phyloP scores from a whole-genome alignment of 2,888 invertebrate genomes.

The Nasonia oneida region DNA sequence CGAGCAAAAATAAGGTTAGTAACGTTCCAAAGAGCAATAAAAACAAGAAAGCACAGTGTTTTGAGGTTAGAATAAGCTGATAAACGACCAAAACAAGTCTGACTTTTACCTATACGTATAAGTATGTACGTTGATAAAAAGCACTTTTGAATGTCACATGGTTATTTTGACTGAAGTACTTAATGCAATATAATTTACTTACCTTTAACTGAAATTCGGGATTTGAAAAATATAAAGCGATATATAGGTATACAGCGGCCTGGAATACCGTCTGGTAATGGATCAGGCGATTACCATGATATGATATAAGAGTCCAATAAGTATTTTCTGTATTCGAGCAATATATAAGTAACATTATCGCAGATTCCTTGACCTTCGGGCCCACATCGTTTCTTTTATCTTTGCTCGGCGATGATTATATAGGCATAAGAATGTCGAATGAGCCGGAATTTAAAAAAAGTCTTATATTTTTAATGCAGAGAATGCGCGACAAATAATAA shows the following conservation, averaged over 20 bases:
- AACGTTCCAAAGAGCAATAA: background rate
- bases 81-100: background rate
- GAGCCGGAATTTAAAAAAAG: background rate
- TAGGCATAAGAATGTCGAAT: background rate
- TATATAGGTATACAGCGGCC: background rate
- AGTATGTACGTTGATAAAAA: background rate
- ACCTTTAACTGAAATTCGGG: background rate
- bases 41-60: background rate
- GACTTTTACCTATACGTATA: background rate
- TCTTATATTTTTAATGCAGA: background rate
- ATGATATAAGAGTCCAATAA: background rate
- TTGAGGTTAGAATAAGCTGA: conserved; percentile 33
- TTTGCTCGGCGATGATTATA: background rate
- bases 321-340: background rate
- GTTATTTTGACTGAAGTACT: background rate
- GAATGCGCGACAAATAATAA: no score
- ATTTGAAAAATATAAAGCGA: background rate
- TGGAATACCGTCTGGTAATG: background rate
- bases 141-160: background rate
- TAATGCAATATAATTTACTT: background rate
- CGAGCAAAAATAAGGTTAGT: background rate
- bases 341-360: background rate
- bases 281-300: no score
- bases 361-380: background rate
- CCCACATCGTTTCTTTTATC: background rate